A percentile compares a stretch with the other conserved stretches of the same genome.
Evolutionary conservation across 2,113 vertebrate species (phyloP).

Genomic region (Atherinomorus stipes): DNA sequence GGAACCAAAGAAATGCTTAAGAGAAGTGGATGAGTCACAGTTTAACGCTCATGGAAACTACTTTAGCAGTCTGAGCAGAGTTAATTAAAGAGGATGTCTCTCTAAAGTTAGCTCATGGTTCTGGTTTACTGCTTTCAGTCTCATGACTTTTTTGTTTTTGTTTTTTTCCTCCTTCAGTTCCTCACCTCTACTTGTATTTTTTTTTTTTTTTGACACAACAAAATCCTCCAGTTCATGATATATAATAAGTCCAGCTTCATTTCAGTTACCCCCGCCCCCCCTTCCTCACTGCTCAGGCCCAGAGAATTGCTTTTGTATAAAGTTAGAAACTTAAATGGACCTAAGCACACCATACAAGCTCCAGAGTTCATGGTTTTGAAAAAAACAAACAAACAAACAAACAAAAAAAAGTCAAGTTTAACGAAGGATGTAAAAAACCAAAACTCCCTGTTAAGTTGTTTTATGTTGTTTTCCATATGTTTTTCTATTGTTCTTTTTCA

Average conservation of each 20-base stretch:
- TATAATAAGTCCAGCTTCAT: constrained; percentile 35
- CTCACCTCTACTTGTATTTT: constrained; percentile 31
- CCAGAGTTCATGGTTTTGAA: too few species aligned
- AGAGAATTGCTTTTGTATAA: neutral
- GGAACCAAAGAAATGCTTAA: constrained; percentile 34
- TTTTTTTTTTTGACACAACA: constrained; percentile 37
- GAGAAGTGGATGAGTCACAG: constrained; percentile 48
- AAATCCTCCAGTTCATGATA: constrained; percentile 32
- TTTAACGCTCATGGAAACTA: constrained; percentile 64
- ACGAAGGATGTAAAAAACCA: too few species aligned
- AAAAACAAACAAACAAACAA: too few species aligned
- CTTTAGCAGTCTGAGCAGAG: constrained; percentile 50
- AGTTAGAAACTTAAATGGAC: too few species aligned
- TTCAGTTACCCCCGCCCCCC: constrained; percentile 17
- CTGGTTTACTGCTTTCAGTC: constrained; percentile 64
- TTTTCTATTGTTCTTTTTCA: too few species aligned
- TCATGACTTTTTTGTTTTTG: constrained; percentile 18
- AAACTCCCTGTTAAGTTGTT: too few species aligned
- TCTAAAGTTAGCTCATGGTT: constrained; percentile 72
- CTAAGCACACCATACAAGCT: too few species aligned
- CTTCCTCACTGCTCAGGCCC: neutral
- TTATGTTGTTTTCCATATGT: too few species aligned
- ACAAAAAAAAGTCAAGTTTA: too few species aligned
- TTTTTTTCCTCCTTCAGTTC: constrained; percentile 45
- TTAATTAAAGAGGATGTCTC: constrained; percentile 79